Conservation (phyloP, 2,797 vertebrate genomes). For the Oreortyx pictus region DNA sequence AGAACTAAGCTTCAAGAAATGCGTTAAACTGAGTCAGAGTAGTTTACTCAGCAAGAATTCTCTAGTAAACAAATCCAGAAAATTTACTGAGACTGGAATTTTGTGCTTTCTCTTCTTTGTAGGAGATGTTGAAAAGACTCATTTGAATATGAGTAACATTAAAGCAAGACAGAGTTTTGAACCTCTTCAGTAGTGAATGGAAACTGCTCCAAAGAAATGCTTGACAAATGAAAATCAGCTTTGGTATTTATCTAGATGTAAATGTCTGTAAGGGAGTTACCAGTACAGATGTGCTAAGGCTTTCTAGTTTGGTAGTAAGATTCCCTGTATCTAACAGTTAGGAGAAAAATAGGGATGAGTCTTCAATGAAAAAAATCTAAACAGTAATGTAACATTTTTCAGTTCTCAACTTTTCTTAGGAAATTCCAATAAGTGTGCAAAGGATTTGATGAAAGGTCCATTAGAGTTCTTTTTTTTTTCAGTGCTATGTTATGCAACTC, state of each 20-base stretch:
- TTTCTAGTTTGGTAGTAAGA: neutral
- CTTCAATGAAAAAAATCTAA: neutral
- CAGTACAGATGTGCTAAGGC: neutral
- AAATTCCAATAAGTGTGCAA: neutral
- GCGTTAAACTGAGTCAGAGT: neutral
- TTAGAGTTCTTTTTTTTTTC: neutral
- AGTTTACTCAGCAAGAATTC: neutral
- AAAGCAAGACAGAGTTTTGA: neutral
- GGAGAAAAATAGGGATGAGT: neutral
- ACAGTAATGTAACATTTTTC: neutral
- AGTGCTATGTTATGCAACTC: neutral
- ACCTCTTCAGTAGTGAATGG: neutral
- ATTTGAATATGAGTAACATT: neutral
- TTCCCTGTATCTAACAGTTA: neutral
- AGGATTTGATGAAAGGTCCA: neutral
- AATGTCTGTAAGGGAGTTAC: neutral
- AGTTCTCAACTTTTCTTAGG: neutral
- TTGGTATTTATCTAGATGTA: neutral
- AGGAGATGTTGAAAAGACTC: neutral
- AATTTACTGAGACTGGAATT: neutral
- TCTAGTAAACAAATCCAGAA: neutral
- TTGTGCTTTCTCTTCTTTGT: neutral
- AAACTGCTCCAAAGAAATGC: neutral
- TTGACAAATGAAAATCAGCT: neutral
- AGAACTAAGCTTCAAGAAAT: neutral